Percentiles rank a stretch among this genome's conserved stretches.
Conservation (phyloP, 1,140 invertebrate genomes). For the Radopholus similis region DNA sequence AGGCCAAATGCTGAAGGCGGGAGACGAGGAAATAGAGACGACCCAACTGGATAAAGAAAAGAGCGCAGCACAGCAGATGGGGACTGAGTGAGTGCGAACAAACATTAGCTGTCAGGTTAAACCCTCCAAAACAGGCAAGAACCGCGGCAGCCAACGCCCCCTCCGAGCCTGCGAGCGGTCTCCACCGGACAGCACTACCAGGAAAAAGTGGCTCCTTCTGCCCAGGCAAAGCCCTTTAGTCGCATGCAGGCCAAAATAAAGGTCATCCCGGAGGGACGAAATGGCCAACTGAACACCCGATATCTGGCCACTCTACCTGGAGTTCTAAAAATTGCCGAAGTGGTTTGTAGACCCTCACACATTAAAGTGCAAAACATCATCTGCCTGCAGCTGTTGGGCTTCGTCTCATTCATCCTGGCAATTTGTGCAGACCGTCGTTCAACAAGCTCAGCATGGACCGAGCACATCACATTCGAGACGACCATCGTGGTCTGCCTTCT, state of each 20-base stretch:
- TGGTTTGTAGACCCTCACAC: constrained; percentile 43
- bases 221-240: constrained; percentile 20
- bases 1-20: background rate
- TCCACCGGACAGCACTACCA: background rate
- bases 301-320: constrained; percentile 52
- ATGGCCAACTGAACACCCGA: constrained; percentile 56
- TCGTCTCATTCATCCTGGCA: constrained; percentile 55
- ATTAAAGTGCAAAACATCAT: background rate
- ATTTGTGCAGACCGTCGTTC: constrained; percentile 56
- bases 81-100: too few relatives aligned
- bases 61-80: background rate
- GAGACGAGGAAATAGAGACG: constrained; percentile 9
- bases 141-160: background rate
- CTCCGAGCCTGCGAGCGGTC: too few relatives aligned
- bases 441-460: constrained; percentile 56
- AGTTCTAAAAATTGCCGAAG: constrained; percentile 56
- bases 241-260: constrained; percentile 44
- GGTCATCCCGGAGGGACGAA: constrained; percentile 51
- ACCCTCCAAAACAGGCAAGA: too few relatives aligned
- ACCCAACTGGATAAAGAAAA: background rate
- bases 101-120: too few relatives aligned
- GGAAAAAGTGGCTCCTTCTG: background rate
- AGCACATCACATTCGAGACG: constrained; percentile 59
- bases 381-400: constrained; percentile 46
- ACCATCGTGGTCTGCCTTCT: constrained; percentile 49